Percentiles rank a stretch among this genome's conserved stretches.
These are phyloP conservation scores for Ochropleura plecta DNA, from an alignment of 2,888 invertebrate species.

Conservation along the genomic window DNA sequence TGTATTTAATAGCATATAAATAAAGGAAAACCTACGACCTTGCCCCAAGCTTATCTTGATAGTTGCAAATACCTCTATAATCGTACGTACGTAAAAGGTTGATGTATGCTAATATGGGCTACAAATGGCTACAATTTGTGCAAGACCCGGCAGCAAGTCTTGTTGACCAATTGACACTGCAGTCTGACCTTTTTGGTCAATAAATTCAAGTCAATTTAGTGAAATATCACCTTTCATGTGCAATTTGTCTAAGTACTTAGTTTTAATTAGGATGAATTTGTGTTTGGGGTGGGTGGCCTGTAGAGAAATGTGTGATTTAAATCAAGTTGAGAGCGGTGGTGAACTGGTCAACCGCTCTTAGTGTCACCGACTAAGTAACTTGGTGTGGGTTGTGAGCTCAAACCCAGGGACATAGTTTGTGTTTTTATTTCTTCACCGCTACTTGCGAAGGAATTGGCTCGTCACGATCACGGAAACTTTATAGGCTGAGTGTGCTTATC, in stretches of 20 bases:
- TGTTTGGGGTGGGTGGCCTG: conserved; percentile 1
- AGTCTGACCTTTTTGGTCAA: conserved; percentile 56
- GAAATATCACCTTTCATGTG: conserved; percentile 43
- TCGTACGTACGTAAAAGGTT: conserved; percentile 34
- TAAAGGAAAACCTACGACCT: conserved; percentile 30
- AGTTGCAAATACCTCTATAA: conserved; percentile 25
- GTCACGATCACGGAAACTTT: no score
- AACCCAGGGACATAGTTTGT: neutral
- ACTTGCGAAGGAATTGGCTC: no score
- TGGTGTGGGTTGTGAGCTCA: neutral
- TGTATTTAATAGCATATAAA: conserved; percentile 24
- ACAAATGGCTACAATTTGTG: conserved; percentile 23
- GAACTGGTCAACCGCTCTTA: neutral
- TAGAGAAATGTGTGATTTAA: neutral
- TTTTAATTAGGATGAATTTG: conserved; percentile 40
- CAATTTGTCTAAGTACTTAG: conserved; percentile 36
- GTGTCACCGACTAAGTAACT: neutral
- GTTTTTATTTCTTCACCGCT: neutral
- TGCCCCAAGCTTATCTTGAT: conserved; percentile 35
- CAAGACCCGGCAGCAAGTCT: conserved; percentile 24
- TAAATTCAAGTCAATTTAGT: conserved; percentile 56
- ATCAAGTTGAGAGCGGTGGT: neutral
- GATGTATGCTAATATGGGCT: conserved; percentile 39
- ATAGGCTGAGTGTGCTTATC: no score
- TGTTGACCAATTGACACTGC: conserved; percentile 57